These are phyloP conservation scores for Percopsis transmontana DNA, from an alignment of 2,113 vertebrate genomes.

Conservation along the genomic window DNA sequence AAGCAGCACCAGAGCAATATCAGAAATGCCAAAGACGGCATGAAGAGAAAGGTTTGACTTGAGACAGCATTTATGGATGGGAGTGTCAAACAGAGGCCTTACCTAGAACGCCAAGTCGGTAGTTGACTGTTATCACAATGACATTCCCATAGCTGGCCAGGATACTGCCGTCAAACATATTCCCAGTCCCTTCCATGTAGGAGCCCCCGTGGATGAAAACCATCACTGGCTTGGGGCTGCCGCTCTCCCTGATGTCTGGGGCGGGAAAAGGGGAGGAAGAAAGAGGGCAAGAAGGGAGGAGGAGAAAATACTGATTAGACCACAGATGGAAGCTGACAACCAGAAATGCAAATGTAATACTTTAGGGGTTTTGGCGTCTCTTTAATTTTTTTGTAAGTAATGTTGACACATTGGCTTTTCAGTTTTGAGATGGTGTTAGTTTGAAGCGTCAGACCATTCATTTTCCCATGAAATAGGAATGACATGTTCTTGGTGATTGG, in stretches of 20 bases:
- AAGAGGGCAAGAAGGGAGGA: slow-evolving; percentile 67
- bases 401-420: slow-evolving; percentile 59
- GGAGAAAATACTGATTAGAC: slow-evolving; percentile 76
- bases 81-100: slow-evolving; percentile 69
- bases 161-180: slow-evolving; percentile 99
- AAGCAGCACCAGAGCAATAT: too few relatives aligned
- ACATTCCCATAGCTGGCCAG: slow-evolving; percentile 99
- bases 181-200: slow-evolving; percentile 99
- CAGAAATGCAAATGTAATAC: slow-evolving; percentile 57
- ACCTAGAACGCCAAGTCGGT: slow-evolving; percentile 97
- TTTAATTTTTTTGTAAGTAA: slow-evolving; percentile 33
- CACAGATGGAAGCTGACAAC: slow-evolving; percentile 63
- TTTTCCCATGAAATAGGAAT: slow-evolving; percentile 57
- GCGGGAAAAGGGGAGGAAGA: slow-evolving; percentile 69
- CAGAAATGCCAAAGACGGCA: too few relatives aligned
- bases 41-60: too few relatives aligned
- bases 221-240: slow-evolving; percentile 99
- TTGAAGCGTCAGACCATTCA: slow-evolving; percentile 61
- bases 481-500: slow-evolving; percentile 37
- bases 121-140: slow-evolving; percentile 99
- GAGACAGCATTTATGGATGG: neutral
- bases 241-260: slow-evolving; percentile 99
- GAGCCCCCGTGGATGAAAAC: slow-evolving; percentile 99
- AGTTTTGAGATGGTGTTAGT: slow-evolving; percentile 45
- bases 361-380: slow-evolving; percentile 40